Evolutionary conservation across 2,797 vertebrate species (phyloP).

Genomic region (Acanthis flammea): DNA sequence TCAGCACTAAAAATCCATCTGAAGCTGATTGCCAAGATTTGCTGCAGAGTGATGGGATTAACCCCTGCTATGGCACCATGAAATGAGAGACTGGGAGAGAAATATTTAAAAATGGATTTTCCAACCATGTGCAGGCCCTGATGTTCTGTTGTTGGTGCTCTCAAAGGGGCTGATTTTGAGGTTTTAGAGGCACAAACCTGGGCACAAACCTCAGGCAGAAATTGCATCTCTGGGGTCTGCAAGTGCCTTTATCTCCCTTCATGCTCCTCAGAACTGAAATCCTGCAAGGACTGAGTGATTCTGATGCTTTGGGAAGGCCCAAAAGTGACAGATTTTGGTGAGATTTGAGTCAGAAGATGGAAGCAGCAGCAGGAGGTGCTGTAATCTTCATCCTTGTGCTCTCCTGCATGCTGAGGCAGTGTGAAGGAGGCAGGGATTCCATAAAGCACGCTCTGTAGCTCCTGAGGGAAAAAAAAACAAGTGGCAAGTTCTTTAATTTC

Average conservation of each 20-base stretch:
- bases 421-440: background rate
- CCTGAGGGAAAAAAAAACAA: background rate
- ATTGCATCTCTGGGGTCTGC: background rate
- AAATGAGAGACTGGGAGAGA: background rate
- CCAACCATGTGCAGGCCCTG: background rate
- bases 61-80: background rate
- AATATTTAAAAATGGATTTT: background rate
- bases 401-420: no score
- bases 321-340: background rate
- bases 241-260: fast-evolving
- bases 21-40: background rate
- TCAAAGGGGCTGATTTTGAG: background rate
- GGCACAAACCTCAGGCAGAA: background rate
- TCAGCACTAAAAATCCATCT: background rate
- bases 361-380: background rate
- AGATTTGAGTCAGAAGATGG: background rate
- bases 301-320: background rate
- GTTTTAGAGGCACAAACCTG: background rate
- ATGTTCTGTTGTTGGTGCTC: background rate
- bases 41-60: background rate
- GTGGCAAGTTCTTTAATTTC: background rate
- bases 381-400: background rate
- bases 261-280: background rate
- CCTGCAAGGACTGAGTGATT: background rate
- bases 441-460: background rate